A percentile compares a stretch with the other conserved stretches of the same genome.
Conservation (phyloP, 2,888 invertebrate species). For the Eupelmus urozonus region DNA sequence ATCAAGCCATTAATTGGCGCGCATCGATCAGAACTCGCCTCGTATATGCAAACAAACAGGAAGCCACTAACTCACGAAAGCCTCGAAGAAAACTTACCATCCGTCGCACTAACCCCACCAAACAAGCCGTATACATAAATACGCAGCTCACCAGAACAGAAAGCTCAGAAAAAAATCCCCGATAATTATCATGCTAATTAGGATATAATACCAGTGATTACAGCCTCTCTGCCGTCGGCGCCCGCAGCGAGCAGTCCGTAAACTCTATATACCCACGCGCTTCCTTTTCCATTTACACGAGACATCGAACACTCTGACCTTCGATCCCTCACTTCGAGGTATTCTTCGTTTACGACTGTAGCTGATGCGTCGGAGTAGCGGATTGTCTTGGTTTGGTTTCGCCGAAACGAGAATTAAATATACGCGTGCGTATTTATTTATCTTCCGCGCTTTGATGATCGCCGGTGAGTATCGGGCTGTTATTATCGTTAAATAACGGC, state of each 20-base stretch:
- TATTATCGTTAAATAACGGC: too few relatives aligned
- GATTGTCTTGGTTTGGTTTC: too few relatives aligned
- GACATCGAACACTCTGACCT: neutral
- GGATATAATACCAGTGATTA: conserved; percentile 44
- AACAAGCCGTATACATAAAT: neutral
- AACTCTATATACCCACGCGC: too few relatives aligned
- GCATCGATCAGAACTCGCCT: neutral
- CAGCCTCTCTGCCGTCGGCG: neutral
- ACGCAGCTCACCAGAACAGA: neutral
- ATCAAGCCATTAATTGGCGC: conserved; percentile 27
- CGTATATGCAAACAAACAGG: too few relatives aligned
- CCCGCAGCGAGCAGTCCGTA: too few relatives aligned
- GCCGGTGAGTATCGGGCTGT: too few relatives aligned
- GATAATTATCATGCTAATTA: conserved; percentile 69
- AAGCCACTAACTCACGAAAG: too few relatives aligned
- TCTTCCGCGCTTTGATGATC: too few relatives aligned
- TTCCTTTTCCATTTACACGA: neutral
- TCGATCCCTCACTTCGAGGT: neutral
- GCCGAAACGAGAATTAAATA: too few relatives aligned
- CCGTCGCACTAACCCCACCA: too few relatives aligned
- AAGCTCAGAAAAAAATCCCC: conserved; percentile 34
- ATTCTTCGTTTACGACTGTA: neutral
- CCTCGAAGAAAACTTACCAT: too few relatives aligned
- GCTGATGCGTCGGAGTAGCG: neutral
- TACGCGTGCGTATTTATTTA: too few relatives aligned